phyloP scores from a whole-genome alignment of 2,113 vertebrate species.

The Procavia capensis region DNA sequence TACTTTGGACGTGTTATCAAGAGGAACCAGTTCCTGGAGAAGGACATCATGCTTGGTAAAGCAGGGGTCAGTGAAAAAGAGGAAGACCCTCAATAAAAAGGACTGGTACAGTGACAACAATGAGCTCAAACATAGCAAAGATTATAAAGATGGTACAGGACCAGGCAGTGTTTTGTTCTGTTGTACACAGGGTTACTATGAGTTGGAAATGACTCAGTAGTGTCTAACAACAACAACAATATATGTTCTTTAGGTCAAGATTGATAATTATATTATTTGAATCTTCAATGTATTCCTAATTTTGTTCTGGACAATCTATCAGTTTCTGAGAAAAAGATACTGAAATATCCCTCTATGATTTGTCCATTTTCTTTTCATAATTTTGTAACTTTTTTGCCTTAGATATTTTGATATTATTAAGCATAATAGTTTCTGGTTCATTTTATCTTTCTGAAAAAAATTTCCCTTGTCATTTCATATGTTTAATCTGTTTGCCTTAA shows the following conservation, averaged over 20 bases:
- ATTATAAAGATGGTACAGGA: too few species aligned
- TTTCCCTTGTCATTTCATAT: neutral
- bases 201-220: too few species aligned
- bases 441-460: neutral
- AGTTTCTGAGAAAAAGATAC: neutral
- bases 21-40: too few species aligned
- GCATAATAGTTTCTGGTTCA: neutral
- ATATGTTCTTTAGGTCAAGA: neutral
- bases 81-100: too few species aligned
- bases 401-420: neutral
- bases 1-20: too few species aligned
- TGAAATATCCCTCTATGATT: neutral
- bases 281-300: neutral
- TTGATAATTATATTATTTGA: neutral
- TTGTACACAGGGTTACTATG: too few species aligned
- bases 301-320: neutral
- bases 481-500: conserved; percentile 6
- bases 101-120: too few species aligned
- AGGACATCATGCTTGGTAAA: too few species aligned
- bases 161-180: too few species aligned
- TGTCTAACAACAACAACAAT: too few species aligned
- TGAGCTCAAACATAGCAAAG: too few species aligned
- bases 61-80: too few species aligned
- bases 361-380: neutral
- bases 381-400: neutral